A percentile compares a stretch with the other conserved stretches of the same genome.
Conservation (phyloP, 2,888 invertebrate genomes). For the Leucania comma region DNA sequence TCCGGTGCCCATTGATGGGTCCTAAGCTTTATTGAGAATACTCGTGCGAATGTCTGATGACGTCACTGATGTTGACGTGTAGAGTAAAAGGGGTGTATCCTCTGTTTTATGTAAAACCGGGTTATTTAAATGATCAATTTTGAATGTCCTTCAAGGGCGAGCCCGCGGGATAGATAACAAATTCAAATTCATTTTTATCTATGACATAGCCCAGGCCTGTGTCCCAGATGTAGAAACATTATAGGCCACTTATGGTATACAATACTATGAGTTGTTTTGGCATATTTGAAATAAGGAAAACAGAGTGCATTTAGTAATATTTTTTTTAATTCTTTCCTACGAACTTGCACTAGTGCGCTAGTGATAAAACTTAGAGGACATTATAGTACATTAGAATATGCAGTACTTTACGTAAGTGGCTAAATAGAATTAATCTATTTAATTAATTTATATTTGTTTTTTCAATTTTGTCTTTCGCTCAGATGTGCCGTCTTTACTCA, state of each 20-base stretch:
- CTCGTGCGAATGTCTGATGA: constrained; percentile 63
- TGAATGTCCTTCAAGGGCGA: no score
- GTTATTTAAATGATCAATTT: neutral
- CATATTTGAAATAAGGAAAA: neutral
- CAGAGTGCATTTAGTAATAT: neutral
- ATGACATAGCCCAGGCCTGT: no score
- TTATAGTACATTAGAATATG: neutral
- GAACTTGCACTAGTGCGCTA: neutral
- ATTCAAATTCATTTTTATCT: no score
- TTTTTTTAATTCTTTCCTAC: neutral
- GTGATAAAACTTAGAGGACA: neutral
- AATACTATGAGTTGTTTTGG: neutral
- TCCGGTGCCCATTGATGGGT: constrained; percentile 72
- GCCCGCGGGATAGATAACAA: no score
- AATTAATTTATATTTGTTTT: neutral
- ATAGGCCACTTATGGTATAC: no score
- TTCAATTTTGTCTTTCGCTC: neutral
- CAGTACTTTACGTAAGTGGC: neutral
- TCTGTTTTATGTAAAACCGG: neutral
- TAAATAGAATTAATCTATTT: no score
- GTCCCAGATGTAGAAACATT: no score
- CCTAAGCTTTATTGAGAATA: constrained; percentile 52
- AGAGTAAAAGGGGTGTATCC: neutral
- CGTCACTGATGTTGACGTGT: constrained; percentile 66
- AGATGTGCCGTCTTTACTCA: neutral